A percentile compares a stretch with the other conserved stretches of the same genome.
Conservation (phyloP, 2,113 vertebrate genomes). For the Fregetta grallaria region DNA sequence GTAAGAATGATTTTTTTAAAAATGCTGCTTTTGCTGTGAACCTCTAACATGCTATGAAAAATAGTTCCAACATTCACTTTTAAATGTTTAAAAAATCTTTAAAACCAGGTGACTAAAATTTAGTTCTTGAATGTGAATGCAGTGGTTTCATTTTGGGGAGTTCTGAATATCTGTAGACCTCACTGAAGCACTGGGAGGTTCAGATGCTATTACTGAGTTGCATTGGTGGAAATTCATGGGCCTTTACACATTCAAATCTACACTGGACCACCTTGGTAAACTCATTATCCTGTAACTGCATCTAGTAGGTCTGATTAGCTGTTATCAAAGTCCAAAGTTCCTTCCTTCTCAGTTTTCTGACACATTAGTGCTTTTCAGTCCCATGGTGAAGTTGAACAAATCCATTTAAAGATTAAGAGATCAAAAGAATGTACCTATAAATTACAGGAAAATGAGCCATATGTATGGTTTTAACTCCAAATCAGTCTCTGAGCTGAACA, state of each 20-base stretch:
- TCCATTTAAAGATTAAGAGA: neutral
- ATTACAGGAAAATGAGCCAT: neutral
- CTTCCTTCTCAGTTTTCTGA: neutral
- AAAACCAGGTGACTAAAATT: neutral
- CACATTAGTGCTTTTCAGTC: neutral
- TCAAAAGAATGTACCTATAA: neutral
- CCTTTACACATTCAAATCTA: neutral
- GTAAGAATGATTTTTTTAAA: neutral
- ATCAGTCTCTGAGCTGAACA: neutral
- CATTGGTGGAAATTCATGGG: neutral
- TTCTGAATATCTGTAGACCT: neutral
- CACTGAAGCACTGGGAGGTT: neutral
- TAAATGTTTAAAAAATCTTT: neutral
- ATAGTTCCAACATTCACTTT: neutral
- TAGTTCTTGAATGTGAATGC: neutral
- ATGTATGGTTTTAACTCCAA: neutral
- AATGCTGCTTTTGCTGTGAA: neutral
- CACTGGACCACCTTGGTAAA: neutral
- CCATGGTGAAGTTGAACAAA: neutral
- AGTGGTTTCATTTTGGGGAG: neutral
- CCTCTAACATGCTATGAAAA: neutral
- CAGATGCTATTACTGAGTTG: neutral
- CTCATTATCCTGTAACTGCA: neutral
- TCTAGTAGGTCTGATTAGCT: neutral
- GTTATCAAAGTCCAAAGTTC: neutral